Base-by-base conservation (phyloP, 2,113 vertebrate species). In the Chaenocephalus aceratus region DNA sequence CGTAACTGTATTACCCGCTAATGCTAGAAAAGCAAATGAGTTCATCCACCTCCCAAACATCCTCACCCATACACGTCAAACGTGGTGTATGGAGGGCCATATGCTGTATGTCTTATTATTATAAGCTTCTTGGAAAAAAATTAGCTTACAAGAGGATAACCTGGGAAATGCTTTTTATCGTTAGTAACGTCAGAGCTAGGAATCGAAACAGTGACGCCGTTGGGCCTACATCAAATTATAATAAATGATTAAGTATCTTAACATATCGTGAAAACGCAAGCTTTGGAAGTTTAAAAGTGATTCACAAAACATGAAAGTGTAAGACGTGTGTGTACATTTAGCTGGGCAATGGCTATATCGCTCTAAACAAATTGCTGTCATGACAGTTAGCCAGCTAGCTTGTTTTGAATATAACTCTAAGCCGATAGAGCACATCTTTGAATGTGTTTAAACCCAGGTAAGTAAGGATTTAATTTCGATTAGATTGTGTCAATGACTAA, bases 1-100 rank as follows among this genome's bases (percentile, higher is more conserved):
- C 89, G 89, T 92, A 77, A 92, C 77, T 89, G 79, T 66, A 80
- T 77, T 85, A 79, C 81, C 72, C 81, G 72, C 71, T 83, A 52
- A 61, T 81, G 82, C 77, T 71, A 82, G 76, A 85, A 79, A 74
- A 81, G 53, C 83, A 84, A 68, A 75, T 53, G 23, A 83, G 71
- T 82, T 77, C 63, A 75, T 45, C 74, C 69, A 71, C 70, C 61
- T 75, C 60, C 58, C 58, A 73, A 75, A 71, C 71, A 79, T 44
- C 63, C 69, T 77, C 65, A 62, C 30, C 34, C 13, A 67, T 30
- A 65, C 26, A 49, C 23, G 23, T 6, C 14, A 5, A 18, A 56
- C 59, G 8, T n/a, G 13, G 21, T 67, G 48, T 2, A 11, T 12
- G 45, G 0, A 41, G 11, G 5, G 11, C 9, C 49, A 5, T 10